Conservation (phyloP, 2,888 invertebrate genomes). For the Xestia rhomboidea region DNA sequence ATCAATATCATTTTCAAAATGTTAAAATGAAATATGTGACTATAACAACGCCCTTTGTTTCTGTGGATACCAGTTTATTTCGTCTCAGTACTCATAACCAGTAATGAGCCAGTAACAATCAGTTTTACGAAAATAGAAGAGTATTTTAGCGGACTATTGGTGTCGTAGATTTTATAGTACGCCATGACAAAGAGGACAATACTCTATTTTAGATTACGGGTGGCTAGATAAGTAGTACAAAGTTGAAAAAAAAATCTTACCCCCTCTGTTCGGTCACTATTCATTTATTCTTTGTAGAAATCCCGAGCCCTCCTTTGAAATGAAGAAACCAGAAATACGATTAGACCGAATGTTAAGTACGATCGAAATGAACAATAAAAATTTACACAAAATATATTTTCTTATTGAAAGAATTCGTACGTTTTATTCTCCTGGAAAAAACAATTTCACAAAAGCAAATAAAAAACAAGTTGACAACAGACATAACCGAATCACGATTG, state of each 20-base stretch:
- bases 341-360: neutral
- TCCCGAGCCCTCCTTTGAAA: neutral
- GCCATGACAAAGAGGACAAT: too few species aligned
- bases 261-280: slow-evolving; percentile 45
- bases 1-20: too few species aligned
- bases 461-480: neutral
- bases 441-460: neutral
- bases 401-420: neutral
- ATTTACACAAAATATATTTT: neutral
- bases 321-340: slow-evolving; percentile 22
- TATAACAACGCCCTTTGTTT: too few species aligned
- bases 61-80: too few species aligned
- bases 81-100: too few species aligned
- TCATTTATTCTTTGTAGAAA: slow-evolving; percentile 49
- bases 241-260: slow-evolving; percentile 35
- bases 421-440: slow-evolving; percentile 11
- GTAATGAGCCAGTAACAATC: too few species aligned
- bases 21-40: too few species aligned
- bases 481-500: too few species aligned
- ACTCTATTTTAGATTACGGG: too few species aligned
- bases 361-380: neutral
- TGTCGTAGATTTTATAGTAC: too few species aligned
- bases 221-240: neutral
- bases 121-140: too few species aligned
- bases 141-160: too few species aligned